Conservation (phyloP, 1,140 invertebrate genomes). For the Zaprionus gabonicus region DNA sequence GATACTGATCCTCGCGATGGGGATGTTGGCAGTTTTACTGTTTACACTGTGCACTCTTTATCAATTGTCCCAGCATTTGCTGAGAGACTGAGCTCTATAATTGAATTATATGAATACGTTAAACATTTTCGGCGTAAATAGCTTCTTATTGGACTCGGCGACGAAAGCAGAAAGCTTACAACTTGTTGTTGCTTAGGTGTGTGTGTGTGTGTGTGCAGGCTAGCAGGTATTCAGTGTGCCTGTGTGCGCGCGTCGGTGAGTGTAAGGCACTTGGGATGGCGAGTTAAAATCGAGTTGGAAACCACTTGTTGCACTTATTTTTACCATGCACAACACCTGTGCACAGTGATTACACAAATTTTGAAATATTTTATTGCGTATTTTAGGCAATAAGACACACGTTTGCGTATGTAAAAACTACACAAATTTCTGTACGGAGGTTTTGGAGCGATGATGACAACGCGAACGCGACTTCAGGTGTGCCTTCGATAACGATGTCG, state of each 20-base stretch:
- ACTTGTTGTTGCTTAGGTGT: constrained; percentile 50
- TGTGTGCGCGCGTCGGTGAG: constrained; percentile 23
- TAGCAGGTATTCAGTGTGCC: constrained; percentile 38
- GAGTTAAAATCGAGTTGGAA: constrained; percentile 53
- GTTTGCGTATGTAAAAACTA: constrained; percentile 46
- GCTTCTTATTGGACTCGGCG: constrained; percentile 45
- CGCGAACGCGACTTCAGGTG: constrained; percentile 58
- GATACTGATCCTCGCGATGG: constrained; percentile 79
- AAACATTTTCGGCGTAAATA: constrained; percentile 76
- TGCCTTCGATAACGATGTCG: constrained; percentile 32
- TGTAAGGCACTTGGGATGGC: constrained; percentile 60
- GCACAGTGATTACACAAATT: constrained; percentile 22
- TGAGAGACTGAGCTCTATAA: constrained; percentile 42
- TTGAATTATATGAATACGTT: constrained; percentile 64
- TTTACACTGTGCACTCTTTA: constrained; percentile 41
- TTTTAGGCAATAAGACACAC: constrained; percentile 45
- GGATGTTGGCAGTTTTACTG: constrained; percentile 53
- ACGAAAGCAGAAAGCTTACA: constrained; percentile 61
- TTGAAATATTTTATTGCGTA: constrained; percentile 37
- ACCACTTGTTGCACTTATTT: constrained; percentile 68
- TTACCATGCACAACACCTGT: constrained; percentile 23
- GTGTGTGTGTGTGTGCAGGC: constrained; percentile 11
- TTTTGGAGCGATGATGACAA: constrained; percentile 59
- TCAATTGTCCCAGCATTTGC: constrained; percentile 21
- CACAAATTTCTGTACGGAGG: constrained; percentile 47